Evolutionary conservation across 2,797 vertebrate species (phyloP).

Genomic region (Arremon brunneinucha): DNA sequence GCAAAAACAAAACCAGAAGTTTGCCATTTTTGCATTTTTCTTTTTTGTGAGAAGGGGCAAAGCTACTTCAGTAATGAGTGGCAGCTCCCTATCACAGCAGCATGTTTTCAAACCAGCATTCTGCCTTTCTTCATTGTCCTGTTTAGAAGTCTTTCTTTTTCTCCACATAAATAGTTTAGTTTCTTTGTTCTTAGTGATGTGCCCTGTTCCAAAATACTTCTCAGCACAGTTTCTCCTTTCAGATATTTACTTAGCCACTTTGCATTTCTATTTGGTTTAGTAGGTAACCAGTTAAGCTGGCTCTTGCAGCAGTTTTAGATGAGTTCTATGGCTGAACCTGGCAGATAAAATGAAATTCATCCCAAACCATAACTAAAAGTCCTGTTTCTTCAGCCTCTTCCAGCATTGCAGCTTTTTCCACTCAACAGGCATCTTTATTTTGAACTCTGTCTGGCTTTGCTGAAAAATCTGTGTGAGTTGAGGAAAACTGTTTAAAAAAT

Average conservation of each 20-base stretch:
- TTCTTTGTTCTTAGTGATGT: background rate
- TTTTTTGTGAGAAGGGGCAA: background rate
- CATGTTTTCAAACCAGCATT: background rate
- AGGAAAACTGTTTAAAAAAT: background rate
- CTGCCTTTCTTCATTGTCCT: background rate
- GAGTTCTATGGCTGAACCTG: background rate
- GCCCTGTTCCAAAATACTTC: background rate
- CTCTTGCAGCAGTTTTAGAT: background rate
- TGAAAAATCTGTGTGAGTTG: background rate
- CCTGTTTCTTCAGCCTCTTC: background rate
- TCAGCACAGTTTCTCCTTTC: background rate
- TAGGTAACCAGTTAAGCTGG: background rate
- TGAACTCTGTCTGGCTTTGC: background rate
- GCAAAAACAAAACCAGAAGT: background rate
- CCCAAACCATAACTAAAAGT: background rate
- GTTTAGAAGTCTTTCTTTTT: background rate
- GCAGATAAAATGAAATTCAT: background rate
- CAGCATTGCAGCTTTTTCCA: background rate
- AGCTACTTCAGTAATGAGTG: background rate
- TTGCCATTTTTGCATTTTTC: background rate
- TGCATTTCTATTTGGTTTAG: background rate
- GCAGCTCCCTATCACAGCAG: background rate
- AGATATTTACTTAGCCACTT: background rate
- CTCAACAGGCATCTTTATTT: background rate
- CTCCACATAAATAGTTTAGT: background rate